A percentile compares a stretch with the other conserved stretches of the same genome.
Evolutionary conservation across 1,140 invertebrate species (phyloP).

Genomic region (Lordiphosa clarofinis): DNA sequence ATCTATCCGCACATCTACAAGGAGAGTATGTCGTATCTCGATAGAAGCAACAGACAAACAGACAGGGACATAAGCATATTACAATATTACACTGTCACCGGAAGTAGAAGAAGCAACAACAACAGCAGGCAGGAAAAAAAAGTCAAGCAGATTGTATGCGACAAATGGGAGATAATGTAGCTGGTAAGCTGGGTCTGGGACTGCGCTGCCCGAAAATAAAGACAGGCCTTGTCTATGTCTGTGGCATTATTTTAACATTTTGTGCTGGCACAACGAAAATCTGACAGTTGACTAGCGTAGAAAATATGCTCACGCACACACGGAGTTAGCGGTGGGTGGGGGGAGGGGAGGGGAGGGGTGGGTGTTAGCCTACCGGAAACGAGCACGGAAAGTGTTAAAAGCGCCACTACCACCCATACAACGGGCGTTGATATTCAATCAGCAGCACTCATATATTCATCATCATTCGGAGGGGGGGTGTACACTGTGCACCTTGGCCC

Average conservation of each 20-base stretch:
- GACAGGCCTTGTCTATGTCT: constrained; percentile 54
- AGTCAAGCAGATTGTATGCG: constrained; percentile 73
- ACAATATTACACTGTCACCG: constrained; percentile 77
- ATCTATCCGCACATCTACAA: constrained; percentile 37
- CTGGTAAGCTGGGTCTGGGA: constrained; percentile 42
- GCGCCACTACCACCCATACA: constrained; percentile 19
- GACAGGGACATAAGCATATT: constrained; percentile 74
- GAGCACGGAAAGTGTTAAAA: constrained; percentile 56
- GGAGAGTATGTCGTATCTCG: constrained; percentile 16
- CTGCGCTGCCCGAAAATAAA: constrained; percentile 48
- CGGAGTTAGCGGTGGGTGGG: neutral
- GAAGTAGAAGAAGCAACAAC: constrained; percentile 53
- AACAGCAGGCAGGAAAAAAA: constrained; percentile 20
- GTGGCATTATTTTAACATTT: constrained; percentile 77
- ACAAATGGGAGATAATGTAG: constrained; percentile 76
- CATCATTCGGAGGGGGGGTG: constrained; percentile 18
- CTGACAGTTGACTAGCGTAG: constrained; percentile 74
- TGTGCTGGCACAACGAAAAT: constrained; percentile 76
- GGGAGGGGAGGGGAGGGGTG: constrained; percentile 7
- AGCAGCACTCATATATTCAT: constrained; percentile 69
- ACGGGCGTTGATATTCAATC: constrained; percentile 67
- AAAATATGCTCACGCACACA: constrained; percentile 61
- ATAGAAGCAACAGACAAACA: constrained; percentile 41
- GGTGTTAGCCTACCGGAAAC: constrained; percentile 39
- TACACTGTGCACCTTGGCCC: constrained; percentile 33